A percentile compares a stretch with the other conserved stretches of the same genome.
These are phyloP conservation scores for Suillia variegata DNA, from an alignment of 2,888 invertebrate genomes.

Conservation along the genomic window DNA sequence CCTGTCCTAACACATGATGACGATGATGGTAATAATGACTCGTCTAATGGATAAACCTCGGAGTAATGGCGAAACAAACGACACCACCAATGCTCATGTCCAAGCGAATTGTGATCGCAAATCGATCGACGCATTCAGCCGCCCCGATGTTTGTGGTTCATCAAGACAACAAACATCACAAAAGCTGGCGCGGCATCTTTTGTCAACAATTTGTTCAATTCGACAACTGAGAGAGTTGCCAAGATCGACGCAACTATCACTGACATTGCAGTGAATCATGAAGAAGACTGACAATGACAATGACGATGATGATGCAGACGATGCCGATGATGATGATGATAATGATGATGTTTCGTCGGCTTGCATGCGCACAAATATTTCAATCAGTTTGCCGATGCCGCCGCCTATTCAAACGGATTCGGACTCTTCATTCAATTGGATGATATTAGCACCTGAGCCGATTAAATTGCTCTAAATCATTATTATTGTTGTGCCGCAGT, in stretches of 20 bases:
- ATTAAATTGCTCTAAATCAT: constrained; percentile 56
- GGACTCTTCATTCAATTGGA: too few species aligned
- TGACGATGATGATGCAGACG: not conserved
- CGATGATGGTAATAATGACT: too few species aligned
- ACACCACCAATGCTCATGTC: not conserved
- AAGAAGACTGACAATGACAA: too few species aligned
- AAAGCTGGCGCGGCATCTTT: constrained; percentile 1
- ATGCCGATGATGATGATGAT: not conserved
- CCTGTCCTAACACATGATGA: too few species aligned
- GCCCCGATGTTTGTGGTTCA: too few species aligned
- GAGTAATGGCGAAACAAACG: not conserved
- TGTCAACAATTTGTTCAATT: constrained; percentile 7
- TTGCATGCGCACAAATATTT: not conserved
- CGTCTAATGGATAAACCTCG: not conserved
- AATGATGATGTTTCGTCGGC: not conserved
- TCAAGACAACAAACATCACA: too few species aligned
- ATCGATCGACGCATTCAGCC: constrained; percentile 4
- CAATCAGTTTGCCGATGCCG: too few species aligned
- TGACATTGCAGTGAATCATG: not conserved
- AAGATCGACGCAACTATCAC: not conserved
- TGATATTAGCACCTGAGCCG: constrained; percentile 57
- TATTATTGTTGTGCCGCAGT: constrained; percentile 5
- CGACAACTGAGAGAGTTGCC: constrained; percentile 3
- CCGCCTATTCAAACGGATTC: not conserved
- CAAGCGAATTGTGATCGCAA: not conserved